These are phyloP conservation scores for Synanthedon andrenaeformis DNA, from an alignment of 2,888 invertebrate genomes.

Conservation along the genomic window DNA sequence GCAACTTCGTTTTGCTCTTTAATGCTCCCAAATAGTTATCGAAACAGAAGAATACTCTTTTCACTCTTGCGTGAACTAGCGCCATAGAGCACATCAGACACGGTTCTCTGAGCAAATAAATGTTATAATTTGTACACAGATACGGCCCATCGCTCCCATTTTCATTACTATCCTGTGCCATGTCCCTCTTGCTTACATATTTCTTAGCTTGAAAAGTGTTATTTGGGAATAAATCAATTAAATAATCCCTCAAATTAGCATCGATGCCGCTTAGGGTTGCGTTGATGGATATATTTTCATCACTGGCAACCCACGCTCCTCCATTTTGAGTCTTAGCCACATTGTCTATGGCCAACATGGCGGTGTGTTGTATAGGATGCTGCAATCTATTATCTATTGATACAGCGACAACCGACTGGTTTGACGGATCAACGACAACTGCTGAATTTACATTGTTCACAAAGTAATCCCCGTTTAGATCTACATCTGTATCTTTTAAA, in stretches of 20 bases:
- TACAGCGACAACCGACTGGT: slow-evolving; percentile 74
- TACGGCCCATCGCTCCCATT: slow-evolving; percentile 70
- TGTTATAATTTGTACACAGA: slow-evolving; percentile 88
- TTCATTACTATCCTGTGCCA: slow-evolving; percentile 13
- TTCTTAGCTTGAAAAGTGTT: slow-evolving; percentile 59
- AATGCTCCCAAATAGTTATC: slow-evolving; percentile 75
- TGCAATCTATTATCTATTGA: slow-evolving; percentile 67
- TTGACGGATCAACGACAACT: slow-evolving; percentile 81
- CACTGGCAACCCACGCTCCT: slow-evolving; percentile 72
- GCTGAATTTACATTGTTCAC: slow-evolving; percentile 23
- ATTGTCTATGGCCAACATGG: slow-evolving; percentile 87
- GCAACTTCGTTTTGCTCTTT: slow-evolving; percentile 78
- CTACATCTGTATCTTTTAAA: slow-evolving; percentile 11
- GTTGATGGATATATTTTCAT: slow-evolving; percentile 8
- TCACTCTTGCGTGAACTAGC: slow-evolving; percentile 88
- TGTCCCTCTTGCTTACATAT: slow-evolving; percentile 35
- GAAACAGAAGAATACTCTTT: slow-evolving; percentile 81
- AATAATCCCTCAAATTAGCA: slow-evolving; percentile 30
- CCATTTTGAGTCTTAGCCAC: slow-evolving; percentile 87
- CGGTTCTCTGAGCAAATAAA: slow-evolving; percentile 87
- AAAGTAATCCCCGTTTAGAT: neutral
- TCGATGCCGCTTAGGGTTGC: slow-evolving; percentile 42
- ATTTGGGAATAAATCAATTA: slow-evolving; percentile 35
- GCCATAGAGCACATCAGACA: slow-evolving; percentile 98
- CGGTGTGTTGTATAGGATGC: slow-evolving; percentile 84